phyloP scores from a whole-genome alignment of 1,140 invertebrate species.

The Lerema accius region DNA sequence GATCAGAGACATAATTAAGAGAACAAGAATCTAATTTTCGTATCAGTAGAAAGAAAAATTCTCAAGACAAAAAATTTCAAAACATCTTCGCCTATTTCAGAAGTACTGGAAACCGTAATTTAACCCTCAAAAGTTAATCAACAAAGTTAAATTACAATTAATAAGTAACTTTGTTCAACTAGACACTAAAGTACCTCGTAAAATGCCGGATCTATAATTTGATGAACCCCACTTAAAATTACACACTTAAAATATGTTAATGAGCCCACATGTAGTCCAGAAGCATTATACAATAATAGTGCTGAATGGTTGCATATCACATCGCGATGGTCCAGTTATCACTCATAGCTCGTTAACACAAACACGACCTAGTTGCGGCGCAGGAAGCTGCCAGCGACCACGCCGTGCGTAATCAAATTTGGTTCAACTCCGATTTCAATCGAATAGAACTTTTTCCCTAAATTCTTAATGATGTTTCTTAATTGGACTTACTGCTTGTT shows the following conservation, averaged over 20 bases:
- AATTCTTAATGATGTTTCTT: background rate
- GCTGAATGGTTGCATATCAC: conserved; percentile 35
- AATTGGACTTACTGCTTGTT: background rate
- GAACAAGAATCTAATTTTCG: too few species aligned
- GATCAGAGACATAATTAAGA: too few species aligned
- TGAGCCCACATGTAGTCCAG: conserved; percentile 9
- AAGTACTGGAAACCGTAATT: too few species aligned
- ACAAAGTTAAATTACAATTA: too few species aligned
- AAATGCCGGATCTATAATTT: too few species aligned
- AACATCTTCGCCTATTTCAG: too few species aligned
- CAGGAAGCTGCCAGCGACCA: conserved; percentile 67
- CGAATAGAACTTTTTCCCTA: conserved; percentile 7
- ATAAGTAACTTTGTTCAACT: too few species aligned
- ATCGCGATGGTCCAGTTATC: conserved; percentile 64
- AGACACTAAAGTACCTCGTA: too few species aligned
- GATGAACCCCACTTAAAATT: too few species aligned
- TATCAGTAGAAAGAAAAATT: too few species aligned
- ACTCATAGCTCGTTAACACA: conserved; percentile 60
- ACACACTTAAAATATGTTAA: background rate
- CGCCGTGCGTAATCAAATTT: conserved; percentile 68
- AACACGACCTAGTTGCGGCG: conserved; percentile 62
- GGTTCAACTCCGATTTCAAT: conserved; percentile 56
- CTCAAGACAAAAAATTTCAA: too few species aligned
- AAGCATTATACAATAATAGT: conserved; percentile 28
- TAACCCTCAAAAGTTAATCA: too few species aligned